Evolutionary conservation across 2,113 vertebrate species (phyloP).

Genomic region (Beaufortia kweichowensis): DNA sequence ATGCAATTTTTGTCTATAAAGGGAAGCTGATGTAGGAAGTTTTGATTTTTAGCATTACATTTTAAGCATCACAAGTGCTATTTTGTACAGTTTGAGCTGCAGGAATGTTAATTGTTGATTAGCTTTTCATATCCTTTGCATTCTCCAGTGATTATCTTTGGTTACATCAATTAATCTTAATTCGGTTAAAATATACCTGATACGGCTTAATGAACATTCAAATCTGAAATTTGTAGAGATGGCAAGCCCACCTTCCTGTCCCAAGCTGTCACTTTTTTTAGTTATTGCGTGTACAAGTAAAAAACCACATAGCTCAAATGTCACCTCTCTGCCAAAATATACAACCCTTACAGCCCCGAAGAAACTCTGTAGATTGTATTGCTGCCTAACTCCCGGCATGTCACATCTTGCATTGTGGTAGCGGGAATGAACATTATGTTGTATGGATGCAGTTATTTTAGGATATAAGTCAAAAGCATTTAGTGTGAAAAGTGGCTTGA

Average conservation of each 20-base stretch:
- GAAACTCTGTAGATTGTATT: conserved; percentile 47
- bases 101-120: neutral
- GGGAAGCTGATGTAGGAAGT: neutral
- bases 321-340: conserved; percentile 55
- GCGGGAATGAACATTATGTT: conserved; percentile 43
- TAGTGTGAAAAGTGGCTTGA: conserved; percentile 35
- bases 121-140: neutral
- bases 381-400: conserved; percentile 41
- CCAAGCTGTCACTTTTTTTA: conserved; percentile 47
- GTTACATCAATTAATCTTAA: conserved; percentile 6
- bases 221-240: conserved; percentile 22
- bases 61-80: no score
- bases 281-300: conserved; percentile 50
- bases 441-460: conserved; percentile 48
- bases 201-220: neutral
- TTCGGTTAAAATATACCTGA: neutral
- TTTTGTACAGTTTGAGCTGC: no score
- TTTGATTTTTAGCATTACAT: no score
- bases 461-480: conserved; percentile 45
- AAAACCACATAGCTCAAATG: conserved; percentile 54
- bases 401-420: conserved; percentile 54
- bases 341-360: conserved; percentile 50
- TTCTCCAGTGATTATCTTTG: conserved; percentile 13
- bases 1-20: conserved; percentile 19
- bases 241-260: conserved; percentile 30